Conservation (phyloP, 2,888 invertebrate species). For the Trissolcus japonicus region DNA sequence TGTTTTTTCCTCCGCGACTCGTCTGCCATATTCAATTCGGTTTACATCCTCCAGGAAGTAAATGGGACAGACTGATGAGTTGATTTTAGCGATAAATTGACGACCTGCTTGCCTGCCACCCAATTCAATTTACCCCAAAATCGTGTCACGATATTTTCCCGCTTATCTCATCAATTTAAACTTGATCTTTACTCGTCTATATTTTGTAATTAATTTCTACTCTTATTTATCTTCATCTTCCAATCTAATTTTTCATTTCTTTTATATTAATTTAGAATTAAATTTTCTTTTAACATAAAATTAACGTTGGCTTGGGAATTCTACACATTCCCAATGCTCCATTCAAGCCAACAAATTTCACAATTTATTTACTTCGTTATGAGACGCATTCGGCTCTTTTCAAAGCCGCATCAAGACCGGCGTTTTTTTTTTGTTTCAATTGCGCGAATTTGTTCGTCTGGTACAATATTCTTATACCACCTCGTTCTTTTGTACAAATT, state of each 20-base stretch:
- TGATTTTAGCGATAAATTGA: too few species aligned
- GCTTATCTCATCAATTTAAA: too few species aligned
- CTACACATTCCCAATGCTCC: constrained; percentile 43
- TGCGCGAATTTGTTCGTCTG: constrained; percentile 44
- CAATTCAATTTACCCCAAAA: too few species aligned
- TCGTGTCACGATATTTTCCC: too few species aligned
- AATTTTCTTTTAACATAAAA: constrained; percentile 11
- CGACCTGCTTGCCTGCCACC: too few species aligned
- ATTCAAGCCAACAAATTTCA: constrained; percentile 50
- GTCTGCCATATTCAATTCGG: neutral
- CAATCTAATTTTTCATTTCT: neutral
- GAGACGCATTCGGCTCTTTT: constrained; percentile 45
- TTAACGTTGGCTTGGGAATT: constrained; percentile 43
- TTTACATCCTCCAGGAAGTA: too few species aligned
- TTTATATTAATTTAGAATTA: neutral
- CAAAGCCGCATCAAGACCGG: constrained; percentile 36
- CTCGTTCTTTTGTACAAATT: constrained; percentile 28
- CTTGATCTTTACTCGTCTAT: too few species aligned
- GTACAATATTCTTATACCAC: constrained; percentile 19
- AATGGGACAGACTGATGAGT: too few species aligned
- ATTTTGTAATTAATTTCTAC: too few species aligned
- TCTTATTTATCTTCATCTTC: too few species aligned
- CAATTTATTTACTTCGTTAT: constrained; percentile 47
- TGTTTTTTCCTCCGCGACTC: neutral
- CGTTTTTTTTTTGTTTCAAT: constrained; percentile 43